phyloP scores from a whole-genome alignment of 1,140 invertebrate species.

The Drosophila pandora region DNA sequence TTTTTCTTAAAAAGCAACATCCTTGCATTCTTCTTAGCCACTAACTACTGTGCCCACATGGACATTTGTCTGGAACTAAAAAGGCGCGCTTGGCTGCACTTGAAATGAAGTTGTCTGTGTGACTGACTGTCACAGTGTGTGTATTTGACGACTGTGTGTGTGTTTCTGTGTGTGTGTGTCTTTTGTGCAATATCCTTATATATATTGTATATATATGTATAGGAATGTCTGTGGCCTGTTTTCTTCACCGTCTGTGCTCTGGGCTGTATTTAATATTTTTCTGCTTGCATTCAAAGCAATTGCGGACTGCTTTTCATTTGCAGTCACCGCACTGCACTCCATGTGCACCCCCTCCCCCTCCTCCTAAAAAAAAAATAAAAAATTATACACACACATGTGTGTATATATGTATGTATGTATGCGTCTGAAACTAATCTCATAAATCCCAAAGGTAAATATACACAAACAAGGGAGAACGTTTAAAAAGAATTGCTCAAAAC shows the following conservation, averaged over 20 bases:
- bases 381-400: not conserved
- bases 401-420: constrained; percentile 13
- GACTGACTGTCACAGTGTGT: not conserved
- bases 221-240: constrained; percentile 19
- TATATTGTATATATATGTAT: not conserved
- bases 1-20: not conserved
- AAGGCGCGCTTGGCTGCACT: constrained; percentile 64
- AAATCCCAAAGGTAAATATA: constrained; percentile 80
- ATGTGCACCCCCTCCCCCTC: not conserved
- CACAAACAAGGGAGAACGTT: constrained; percentile 73
- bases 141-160: constrained; percentile 8
- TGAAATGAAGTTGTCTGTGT: constrained; percentile 57
- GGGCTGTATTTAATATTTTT: constrained; percentile 74
- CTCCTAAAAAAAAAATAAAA: not conserved
- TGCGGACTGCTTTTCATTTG: constrained; percentile 71
- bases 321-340: constrained; percentile 50
- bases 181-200: constrained; percentile 50
- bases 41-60: constrained; percentile 31
- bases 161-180: constrained; percentile 31
- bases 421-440: constrained; percentile 74
- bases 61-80: constrained; percentile 56
- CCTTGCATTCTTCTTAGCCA: not conserved
- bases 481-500: constrained; percentile 77
- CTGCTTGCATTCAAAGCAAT: constrained; percentile 69
- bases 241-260: constrained; percentile 43